Percentiles rank a stretch among this genome's conserved stretches.
These are phyloP conservation scores for Caenorhabditis sp. DNA, from an alignment of 2,888 invertebrate genomes.

Conservation along the genomic window DNA sequence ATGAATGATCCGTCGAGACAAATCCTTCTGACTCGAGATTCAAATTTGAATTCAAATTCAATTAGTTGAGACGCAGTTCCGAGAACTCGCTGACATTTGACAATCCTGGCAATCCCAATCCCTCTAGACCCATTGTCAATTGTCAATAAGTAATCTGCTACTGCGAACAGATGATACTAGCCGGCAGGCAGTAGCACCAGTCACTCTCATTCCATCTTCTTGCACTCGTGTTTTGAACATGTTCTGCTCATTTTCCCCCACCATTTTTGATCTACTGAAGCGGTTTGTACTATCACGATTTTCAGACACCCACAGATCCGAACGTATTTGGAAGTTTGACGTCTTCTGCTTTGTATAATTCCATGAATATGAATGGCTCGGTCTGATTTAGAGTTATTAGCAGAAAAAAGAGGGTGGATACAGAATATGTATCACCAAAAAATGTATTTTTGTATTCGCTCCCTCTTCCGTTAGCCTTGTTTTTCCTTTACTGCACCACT, in stretches of 20 bases:
- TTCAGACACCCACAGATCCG: slow-evolving; percentile 16
- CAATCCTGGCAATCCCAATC: slow-evolving; percentile 4
- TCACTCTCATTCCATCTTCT: neutral
- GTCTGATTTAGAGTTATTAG: neutral
- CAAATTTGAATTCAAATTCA: neutral
- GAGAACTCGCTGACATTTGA: neutral
- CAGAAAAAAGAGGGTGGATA: slow-evolving; percentile 1
- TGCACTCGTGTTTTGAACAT: neutral
- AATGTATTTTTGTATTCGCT: slow-evolving; percentile 6
- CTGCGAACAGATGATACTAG: neutral
- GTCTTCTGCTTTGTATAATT: neutral
- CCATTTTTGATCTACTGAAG: slow-evolving; percentile 2
- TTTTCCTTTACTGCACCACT: neutral
- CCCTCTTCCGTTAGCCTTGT: neutral
- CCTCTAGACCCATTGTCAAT: slow-evolving; percentile 1
- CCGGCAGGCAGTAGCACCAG: too few relatives aligned
- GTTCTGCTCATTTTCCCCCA: neutral
- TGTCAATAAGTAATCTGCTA: neutral
- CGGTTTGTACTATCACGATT: slow-evolving; percentile 4
- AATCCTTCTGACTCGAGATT: too few relatives aligned
- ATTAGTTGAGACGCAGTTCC: neutral
- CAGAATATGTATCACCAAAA: neutral
- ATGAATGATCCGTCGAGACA: neutral
- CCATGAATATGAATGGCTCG: neutral
- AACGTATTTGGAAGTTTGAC: neutral